phyloP scores from a whole-genome alignment of 2,113 vertebrate genomes.

The Falco punctatus region DNA sequence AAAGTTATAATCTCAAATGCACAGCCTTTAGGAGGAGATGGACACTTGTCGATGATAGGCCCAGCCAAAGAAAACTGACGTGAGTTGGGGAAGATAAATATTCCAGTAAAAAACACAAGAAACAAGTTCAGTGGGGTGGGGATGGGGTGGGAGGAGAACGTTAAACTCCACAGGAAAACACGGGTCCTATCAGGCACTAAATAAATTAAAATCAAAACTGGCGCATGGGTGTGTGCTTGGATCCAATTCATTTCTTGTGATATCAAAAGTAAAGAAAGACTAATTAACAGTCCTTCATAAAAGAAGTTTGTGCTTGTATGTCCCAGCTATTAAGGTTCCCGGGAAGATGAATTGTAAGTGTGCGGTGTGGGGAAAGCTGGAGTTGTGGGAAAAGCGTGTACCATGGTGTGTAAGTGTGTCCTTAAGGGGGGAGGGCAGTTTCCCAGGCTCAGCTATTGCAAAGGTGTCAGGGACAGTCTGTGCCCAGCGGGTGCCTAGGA shows the following conservation, averaged over 20 bases:
- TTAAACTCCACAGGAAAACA: background rate
- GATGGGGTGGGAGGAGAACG: no score
- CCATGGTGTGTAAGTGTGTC: fast-evolving
- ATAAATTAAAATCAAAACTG: background rate
- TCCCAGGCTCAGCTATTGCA: background rate
- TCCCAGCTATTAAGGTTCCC: background rate
- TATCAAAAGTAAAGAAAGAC: background rate
- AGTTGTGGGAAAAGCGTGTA: background rate
- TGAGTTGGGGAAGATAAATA: background rate
- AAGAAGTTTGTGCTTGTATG: background rate
- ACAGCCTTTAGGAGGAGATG: background rate
- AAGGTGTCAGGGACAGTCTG: background rate
- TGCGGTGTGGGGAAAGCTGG: background rate
- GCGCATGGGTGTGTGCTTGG: background rate
- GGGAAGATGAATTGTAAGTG: background rate
- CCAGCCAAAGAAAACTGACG: background rate
- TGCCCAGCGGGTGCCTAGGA: background rate
- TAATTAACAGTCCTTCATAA: background rate
- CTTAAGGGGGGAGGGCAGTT: background rate
- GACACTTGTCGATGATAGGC: background rate
- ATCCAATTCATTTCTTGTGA: background rate
- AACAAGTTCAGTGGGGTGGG: background rate
- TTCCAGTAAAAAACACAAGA: background rate
- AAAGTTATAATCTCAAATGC: background rate
- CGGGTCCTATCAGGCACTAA: background rate